phyloP scores from a whole-genome alignment of 2,888 invertebrate species.

The Trichogramma evanescens region DNA sequence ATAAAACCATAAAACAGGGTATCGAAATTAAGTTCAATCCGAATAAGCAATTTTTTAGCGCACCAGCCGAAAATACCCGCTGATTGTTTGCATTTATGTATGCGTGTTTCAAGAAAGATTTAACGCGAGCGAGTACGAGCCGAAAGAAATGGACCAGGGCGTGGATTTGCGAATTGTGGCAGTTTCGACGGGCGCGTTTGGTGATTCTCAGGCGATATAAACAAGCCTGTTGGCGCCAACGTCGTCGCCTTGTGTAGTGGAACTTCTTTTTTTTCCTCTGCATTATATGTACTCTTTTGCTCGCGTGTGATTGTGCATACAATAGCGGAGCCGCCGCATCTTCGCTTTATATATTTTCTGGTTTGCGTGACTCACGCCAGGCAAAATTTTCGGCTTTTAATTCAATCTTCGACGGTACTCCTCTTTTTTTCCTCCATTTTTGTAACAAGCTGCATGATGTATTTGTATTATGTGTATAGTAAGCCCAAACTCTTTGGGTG shows the following conservation, averaged over 20 bases:
- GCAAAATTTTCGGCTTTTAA: no score
- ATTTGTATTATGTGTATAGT: no score
- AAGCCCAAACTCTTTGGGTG: no score
- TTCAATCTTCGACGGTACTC: no score
- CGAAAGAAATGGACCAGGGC: background rate
- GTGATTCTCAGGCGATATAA: slow-evolving; percentile 14
- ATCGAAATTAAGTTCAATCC: no score
- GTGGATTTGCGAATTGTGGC: slow-evolving; percentile 7
- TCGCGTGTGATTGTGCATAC: background rate
- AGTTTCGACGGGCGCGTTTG: slow-evolving; percentile 5
- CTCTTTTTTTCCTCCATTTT: no score
- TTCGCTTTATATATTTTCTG: background rate
- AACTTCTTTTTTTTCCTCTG: no score
- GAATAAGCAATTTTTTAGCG: no score
- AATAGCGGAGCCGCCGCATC: background rate
- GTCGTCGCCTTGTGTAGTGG: no score
- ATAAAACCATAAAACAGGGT: no score
- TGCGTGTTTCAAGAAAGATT: slow-evolving; percentile 4
- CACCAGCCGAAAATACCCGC: no score
- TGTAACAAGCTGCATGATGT: no score
- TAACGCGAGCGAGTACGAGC: slow-evolving; percentile 2
- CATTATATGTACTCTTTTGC: background rate
- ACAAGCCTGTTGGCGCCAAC: slow-evolving; percentile 19
- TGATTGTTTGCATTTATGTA: slow-evolving; percentile 5
- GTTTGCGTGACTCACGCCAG: slow-evolving; percentile 13